Conservation (phyloP, 2,113 vertebrate species). For the zebrafish (Danio rerio) region GRCz12tu NC_133189.1:37758501-37759000, state of each 20-base stretch:
- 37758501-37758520: no score
- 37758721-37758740: constrained; percentile 42
- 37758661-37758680: constrained; percentile 51
- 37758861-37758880: constrained; percentile 66
- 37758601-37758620: constrained; percentile 39
- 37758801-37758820: constrained; percentile 22
- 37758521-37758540: no score
- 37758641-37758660: constrained; percentile 58
- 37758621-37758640: constrained; percentile 57
- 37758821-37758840: constrained; percentile 64
- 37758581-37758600: no score
- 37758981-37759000: constrained; percentile 1
- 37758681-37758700: constrained; percentile 69
- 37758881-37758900: constrained; percentile 67
- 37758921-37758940: neutral
- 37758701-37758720: constrained; percentile 54
- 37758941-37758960: constrained; percentile 5
- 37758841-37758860: constrained; percentile 50
- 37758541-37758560: no score
- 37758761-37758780: neutral
- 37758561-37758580: no score
- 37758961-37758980: constrained; percentile 16
- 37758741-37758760: constrained; percentile 54
- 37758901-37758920: constrained; percentile 64
- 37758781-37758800: constrained; percentile 38